A percentile compares a stretch with the other conserved stretches of the same genome.
phyloP scores from a whole-genome alignment of 1,140 invertebrate genomes.

The Bombus difficillimus region DNA sequence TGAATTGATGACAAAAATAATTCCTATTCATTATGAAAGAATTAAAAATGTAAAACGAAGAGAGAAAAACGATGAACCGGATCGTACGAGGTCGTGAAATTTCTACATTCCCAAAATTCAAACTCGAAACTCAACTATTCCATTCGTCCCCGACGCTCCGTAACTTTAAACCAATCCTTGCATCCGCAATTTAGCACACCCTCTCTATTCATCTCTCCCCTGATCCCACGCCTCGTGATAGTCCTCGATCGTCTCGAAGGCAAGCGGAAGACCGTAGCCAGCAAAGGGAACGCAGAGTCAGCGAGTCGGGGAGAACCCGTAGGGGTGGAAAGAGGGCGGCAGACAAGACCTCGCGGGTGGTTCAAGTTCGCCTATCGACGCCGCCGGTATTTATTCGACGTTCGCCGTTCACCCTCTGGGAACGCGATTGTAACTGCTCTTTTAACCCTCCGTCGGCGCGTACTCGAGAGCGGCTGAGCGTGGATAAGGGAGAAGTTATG shows the following conservation, averaged over 20 bases:
- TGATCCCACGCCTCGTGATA: neutral
- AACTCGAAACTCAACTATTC: too few species aligned
- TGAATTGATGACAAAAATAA: neutral
- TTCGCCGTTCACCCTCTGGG: neutral
- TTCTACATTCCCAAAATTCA: neutral
- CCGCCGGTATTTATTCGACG: slow-evolving; percentile 28
- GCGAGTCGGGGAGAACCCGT: slow-evolving; percentile 12
- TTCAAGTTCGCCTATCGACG: slow-evolving; percentile 1
- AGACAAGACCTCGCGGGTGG: neutral
- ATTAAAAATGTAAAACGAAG: neutral
- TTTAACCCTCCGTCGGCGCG: slow-evolving; percentile 9
- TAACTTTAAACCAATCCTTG: neutral
- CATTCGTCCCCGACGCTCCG: neutral
- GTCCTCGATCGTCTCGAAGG: slow-evolving; percentile 12
- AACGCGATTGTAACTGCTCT: slow-evolving; percentile 21
- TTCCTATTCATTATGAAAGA: neutral
- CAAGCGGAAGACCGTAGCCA: neutral
- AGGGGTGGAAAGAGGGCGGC: neutral
- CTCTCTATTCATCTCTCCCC: neutral
- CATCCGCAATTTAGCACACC: neutral
- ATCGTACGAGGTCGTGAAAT: neutral
- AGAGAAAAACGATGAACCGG: neutral
- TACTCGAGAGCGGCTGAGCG: too few species aligned
- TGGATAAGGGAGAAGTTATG: neutral
- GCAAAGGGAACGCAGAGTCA: slow-evolving; percentile 24